Conservation (phyloP, 1,140 invertebrate genomes). For the Caerostris extrusa region DNA sequence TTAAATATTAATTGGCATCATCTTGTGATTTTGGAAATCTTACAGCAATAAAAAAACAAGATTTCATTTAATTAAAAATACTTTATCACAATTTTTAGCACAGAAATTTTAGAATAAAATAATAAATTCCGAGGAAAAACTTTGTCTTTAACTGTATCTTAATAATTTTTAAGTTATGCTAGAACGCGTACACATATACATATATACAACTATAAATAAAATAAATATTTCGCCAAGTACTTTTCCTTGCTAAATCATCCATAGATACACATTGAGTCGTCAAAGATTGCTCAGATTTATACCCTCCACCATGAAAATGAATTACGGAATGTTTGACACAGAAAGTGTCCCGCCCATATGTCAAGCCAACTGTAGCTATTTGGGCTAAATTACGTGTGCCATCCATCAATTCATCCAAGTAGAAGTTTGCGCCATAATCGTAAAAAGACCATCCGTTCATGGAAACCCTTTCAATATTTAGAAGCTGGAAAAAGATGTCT, state of each 20-base stretch:
- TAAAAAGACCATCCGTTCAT: not conserved
- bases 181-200: too few species aligned
- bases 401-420: not conserved
- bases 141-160: too few species aligned
- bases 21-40: too few species aligned
- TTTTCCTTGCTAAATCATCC: not conserved
- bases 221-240: too few species aligned
- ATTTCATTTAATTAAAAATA: too few species aligned
- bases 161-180: too few species aligned
- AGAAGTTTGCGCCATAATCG: constrained; percentile 22
- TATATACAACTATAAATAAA: too few species aligned
- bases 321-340: constrained; percentile 36
- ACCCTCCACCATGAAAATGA: not conserved
- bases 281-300: constrained; percentile 18
- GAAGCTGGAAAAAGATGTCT: not conserved
- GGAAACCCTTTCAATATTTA: not conserved
- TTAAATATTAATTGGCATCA: too few species aligned
- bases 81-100: too few species aligned
- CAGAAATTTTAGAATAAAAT: too few species aligned
- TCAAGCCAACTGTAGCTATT: not conserved
- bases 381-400: not conserved
- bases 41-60: too few species aligned
- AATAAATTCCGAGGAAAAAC: too few species aligned
- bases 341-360: constrained; percentile 4
- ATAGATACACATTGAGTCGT: not conserved